These are phyloP conservation scores for Rhabdomys dilectus DNA, from an alignment of 2,113 vertebrate genomes.

Conservation along the genomic window DNA sequence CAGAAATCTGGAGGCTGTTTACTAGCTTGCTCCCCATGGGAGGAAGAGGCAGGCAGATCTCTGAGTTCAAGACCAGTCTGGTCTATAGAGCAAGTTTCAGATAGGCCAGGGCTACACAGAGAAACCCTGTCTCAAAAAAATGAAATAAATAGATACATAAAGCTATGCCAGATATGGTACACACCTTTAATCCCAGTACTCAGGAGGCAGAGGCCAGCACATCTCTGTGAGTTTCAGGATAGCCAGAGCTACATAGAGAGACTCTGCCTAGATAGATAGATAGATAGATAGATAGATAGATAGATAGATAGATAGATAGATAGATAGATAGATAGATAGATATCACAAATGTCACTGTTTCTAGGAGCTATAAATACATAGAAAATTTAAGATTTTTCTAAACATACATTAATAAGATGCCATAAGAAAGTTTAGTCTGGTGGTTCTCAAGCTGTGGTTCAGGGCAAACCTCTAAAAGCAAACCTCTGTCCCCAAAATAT, in stretches of 20 bases:
- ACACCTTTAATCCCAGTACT: neutral
- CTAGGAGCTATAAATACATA: neutral
- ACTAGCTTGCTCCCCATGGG: neutral
- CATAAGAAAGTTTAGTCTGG: neutral
- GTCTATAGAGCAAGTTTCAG: too few species aligned
- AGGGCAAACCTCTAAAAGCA: too few species aligned
- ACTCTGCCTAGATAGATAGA: neutral
- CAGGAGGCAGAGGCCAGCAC: neutral
- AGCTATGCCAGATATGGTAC: neutral
- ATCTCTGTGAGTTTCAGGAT: too few species aligned
- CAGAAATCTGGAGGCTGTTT: neutral
- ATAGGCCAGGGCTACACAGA: too few species aligned
- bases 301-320: too few species aligned
- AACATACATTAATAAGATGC: constrained; percentile 27
- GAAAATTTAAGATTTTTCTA: constrained; percentile 12
- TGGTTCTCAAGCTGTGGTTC: neutral
- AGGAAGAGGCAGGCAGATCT: too few species aligned
- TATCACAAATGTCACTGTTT: neutral
- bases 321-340: neutral
- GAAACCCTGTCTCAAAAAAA: too few species aligned
- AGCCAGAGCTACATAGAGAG: neutral
- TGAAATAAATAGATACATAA: neutral
- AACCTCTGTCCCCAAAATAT: neutral
- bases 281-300: neutral
- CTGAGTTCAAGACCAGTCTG: too few species aligned